Base-by-base conservation (phyloP, 2,888 invertebrate species). In the Rotaria socialis region DNA sequence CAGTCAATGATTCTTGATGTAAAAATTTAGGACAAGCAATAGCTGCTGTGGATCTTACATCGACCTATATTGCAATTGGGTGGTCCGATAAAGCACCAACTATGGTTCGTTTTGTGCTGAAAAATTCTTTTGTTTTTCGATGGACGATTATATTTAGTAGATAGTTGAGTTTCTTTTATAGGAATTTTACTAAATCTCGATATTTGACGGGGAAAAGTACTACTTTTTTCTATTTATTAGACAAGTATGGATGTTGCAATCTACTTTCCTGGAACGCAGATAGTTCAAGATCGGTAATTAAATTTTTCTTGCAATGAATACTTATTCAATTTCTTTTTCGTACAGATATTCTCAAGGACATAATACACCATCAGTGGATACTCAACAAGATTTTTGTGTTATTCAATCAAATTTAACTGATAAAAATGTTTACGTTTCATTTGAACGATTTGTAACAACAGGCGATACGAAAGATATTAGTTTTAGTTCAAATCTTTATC, bases 301-400 rank as follows among this genome's bases (percentile, higher is more conserved):
- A 41, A 24, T 8, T 19, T 47, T 80, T 11, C 16, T 80, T 24
- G 2, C 0, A 35, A 67, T 67, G 14, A 35, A 67, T 11, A 3
- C 3, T 3, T 14, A 14, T n/a, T 22, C 6, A 35, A 67, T 27
- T 67, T 11, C 35, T 43, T 41, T 47, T n/a, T 2, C 19, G 1
- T 24, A 1, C 10, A 80, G 80, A 80, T 80, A 11, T 80, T 47
- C 80, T 47, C 47, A 0, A 7, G 14, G 47, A 1, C 47, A n/a
- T 47, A 24, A 0, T 47, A 47, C 19, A 47, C 75, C 80, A 11
- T 4, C 24, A 7, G 2, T 80, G 22, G 80, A 80, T 80, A 80
- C 0, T 43, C 80, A 80, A 80, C 80, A 80, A 80, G 80, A 80
- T 80, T 80, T 80, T 80, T 80, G 80, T 80, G 47, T 80, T 80